phyloP scores from a whole-genome alignment of 2,888 invertebrate genomes.

The Rhimphoctona megacephalus region DNA sequence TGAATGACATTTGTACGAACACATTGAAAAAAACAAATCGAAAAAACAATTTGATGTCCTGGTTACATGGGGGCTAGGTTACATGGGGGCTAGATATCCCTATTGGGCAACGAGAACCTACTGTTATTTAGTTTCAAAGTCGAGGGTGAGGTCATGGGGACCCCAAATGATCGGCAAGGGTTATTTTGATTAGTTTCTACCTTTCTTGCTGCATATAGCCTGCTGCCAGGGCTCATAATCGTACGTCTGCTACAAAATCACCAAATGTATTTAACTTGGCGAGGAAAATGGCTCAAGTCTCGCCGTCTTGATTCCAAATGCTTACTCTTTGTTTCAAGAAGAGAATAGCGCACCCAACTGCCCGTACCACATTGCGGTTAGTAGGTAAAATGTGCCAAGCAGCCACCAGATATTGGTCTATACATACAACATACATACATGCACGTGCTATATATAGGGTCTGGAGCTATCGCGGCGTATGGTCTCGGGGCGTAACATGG shows the following conservation, averaged over 20 bases:
- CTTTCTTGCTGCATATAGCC: neutral
- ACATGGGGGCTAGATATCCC: no score
- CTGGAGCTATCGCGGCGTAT: constrained; percentile 60
- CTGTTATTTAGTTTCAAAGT: no score
- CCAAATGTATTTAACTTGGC: constrained; percentile 30
- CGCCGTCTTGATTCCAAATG: constrained; percentile 20
- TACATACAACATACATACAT: constrained; percentile 3
- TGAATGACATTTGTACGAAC: no score
- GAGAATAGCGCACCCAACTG: constrained; percentile 5
- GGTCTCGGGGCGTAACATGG: constrained; percentile 33
- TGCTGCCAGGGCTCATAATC: neutral
- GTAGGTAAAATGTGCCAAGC: constrained; percentile 40
- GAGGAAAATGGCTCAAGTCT: constrained; percentile 23
- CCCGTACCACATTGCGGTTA: constrained; percentile 37
- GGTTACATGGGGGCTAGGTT: no score
- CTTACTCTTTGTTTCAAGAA: constrained; percentile 32
- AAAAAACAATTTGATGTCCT: no score
- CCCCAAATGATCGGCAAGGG: no score
- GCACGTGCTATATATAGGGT: constrained; percentile 44
- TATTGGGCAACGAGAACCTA: no score
- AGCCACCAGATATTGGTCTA: constrained; percentile 26
- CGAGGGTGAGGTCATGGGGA: no score
- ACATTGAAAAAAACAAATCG: no score
- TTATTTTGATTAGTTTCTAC: neutral
- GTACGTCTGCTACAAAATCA: neutral